A percentile compares a stretch with the other conserved stretches of the same genome.
Conservation (phyloP, 2,888 invertebrate genomes). For the Parnassius mnemosyne region DNA sequence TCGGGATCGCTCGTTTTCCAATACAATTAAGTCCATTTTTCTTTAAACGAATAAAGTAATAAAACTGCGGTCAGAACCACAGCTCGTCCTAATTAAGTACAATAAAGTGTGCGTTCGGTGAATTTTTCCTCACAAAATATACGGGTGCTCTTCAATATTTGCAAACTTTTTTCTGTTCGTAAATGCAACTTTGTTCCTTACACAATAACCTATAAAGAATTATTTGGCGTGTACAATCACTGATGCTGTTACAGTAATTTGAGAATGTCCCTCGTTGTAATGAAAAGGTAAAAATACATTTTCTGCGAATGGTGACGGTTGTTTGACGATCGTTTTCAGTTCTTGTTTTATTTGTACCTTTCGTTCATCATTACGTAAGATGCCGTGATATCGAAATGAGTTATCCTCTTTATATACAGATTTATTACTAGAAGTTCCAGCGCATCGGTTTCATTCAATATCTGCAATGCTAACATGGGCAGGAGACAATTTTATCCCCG, state of each 20-base stretch:
- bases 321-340: constrained; percentile 9
- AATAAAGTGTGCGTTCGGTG: constrained; percentile 43
- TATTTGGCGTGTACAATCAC: constrained; percentile 2
- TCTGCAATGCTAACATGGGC: no score
- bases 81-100: constrained; percentile 45
- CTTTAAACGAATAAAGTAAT: neutral
- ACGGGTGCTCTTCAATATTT: constrained; percentile 6
- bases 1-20: constrained; percentile 26
- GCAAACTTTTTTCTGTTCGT: neutral
- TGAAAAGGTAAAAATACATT: neutral
- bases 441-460: no score
- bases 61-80: constrained; percentile 26
- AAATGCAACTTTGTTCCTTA: constrained; percentile 27
- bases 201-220: neutral
- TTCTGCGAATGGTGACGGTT: constrained; percentile 10
- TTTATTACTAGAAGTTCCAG: no score
- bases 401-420: no score
- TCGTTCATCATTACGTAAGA: neutral
- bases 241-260: constrained; percentile 2
- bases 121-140: constrained; percentile 32
- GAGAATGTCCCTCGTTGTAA: constrained; percentile 3
- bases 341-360: constrained; percentile 4
- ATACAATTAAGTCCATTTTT: constrained; percentile 9
- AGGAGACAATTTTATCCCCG: no score
- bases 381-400: neutral